A percentile compares a stretch with the other conserved stretches of the same genome.
Evolutionary conservation across 2,797 vertebrate species (phyloP).

Genomic region (Champsocephalus gunnari): DNA sequence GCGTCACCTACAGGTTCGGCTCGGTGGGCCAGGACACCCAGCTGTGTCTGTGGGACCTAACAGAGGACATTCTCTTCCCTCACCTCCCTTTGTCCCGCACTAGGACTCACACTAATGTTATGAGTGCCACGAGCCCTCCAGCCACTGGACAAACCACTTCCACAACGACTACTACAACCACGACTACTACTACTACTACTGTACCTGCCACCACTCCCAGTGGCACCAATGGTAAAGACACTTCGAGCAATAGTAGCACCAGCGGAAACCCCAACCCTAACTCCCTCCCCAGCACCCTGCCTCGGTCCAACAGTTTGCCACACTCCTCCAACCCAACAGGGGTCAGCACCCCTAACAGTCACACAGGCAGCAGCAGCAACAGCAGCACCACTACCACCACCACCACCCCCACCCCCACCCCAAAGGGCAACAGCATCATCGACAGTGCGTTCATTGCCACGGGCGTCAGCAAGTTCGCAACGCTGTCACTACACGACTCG

Average conservation of each 20-base stretch:
- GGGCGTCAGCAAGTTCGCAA: slow-evolving; percentile 96
- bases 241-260: slow-evolving; percentile 75
- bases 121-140: slow-evolving; percentile 94
- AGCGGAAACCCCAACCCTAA: slow-evolving; percentile 83
- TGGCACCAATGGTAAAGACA: slow-evolving; percentile 86
- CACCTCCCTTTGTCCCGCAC: slow-evolving; percentile 96
- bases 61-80: slow-evolving; percentile 98
- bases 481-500: slow-evolving; percentile 93
- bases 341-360: slow-evolving; percentile 88
- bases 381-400: slow-evolving; percentile 77
- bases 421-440: slow-evolving; percentile 87
- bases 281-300: slow-evolving; percentile 90
- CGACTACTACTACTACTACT: slow-evolving; percentile 23
- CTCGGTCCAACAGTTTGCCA: slow-evolving; percentile 97
- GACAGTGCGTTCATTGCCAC: slow-evolving; percentile 91
- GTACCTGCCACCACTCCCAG: slow-evolving; percentile 49
- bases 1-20: slow-evolving; percentile 93
- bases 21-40: slow-evolving; percentile 98
- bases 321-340: slow-evolving; percentile 91
- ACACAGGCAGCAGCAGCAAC: slow-evolving; percentile 90
- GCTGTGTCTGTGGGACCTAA: slow-evolving; percentile 98
- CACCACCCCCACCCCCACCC: slow-evolving; percentile 8
- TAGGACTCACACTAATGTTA: slow-evolving; percentile 98
- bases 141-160: slow-evolving; percentile 68
- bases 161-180: slow-evolving; percentile 21